Evolutionary conservation across 2,888 invertebrate genomes (phyloP), one percentile per base, ranked within the genome.

Genomic region (Allacma fusca): DNA sequence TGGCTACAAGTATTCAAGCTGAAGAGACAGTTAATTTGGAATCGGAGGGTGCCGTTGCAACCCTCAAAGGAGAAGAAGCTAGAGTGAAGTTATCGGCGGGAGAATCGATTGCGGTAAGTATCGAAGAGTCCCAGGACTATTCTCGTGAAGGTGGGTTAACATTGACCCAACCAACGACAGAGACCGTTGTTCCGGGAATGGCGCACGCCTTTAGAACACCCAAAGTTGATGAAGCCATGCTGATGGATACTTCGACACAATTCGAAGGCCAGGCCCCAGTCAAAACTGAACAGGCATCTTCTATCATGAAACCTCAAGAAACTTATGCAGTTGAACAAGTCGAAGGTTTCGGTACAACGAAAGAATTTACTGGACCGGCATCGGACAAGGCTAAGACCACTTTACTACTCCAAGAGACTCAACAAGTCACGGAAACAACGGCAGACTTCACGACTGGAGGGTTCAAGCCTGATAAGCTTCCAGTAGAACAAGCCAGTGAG

Each of bases 141-240:
- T 43, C 71, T 0, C 57, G n/a, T 21, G 76, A 77, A 65, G 64
- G 65, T 9, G 50, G 50, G 16, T 28, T 77, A 1, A 26, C 23
- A 2, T 16, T 71, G 13, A 29, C 34, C 0, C 40, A 77, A 71
- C 76, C 71, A n/a, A 1, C 4, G 16, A 28, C 4, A 0, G 71
- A 77, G 16, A 43, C 0, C 0, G 43, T 29, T 5, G 50, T 29
- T 12, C 23, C 59, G 34, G 24, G 26, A 7, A 64, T 77, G 1
- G 23, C 76, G 23, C 76, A 77, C 23, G 64, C 76, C 9, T 77
- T 77, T 40, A 34, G 76, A 65, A 71, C 70, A 21, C 71, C 71
- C 13, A 40, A 65, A 44, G 64, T 65, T 7, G 62, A 68, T 7
- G 21, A 68, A 29, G 2, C 77, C 24, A 26, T 44, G 9, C 64